Evolutionary conservation across 1,140 invertebrate species (phyloP).

Genomic region (Diorhabda sublineata): DNA sequence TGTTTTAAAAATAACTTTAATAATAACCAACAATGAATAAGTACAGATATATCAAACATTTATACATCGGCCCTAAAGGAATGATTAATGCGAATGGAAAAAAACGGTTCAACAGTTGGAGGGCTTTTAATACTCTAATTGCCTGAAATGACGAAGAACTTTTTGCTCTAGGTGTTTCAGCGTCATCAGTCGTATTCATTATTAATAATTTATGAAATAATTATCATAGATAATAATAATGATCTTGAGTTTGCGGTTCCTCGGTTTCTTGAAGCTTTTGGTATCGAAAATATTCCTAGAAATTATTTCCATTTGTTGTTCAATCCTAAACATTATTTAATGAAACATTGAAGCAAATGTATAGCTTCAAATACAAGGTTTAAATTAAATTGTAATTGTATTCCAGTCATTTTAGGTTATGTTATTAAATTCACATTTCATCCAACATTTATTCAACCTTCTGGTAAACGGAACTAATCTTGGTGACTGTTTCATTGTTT

Average conservation of each 20-base stretch:
- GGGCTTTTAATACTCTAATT: constrained; percentile 21
- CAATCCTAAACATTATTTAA: too few species aligned
- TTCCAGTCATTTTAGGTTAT: too few species aligned
- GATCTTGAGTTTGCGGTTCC: neutral
- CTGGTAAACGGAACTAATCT: too few species aligned
- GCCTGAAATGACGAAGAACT: constrained; percentile 16
- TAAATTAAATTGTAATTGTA: too few species aligned
- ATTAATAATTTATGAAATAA: constrained; percentile 17
- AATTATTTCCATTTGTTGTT: too few species aligned
- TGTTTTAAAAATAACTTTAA: neutral
- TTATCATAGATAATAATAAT: constrained; percentile 18
- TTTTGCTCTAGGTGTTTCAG: constrained; percentile 1
- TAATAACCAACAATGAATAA: neutral
- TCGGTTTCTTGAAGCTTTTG: neutral
- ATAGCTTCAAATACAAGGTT: too few species aligned
- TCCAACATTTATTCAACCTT: too few species aligned
- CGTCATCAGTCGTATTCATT: constrained; percentile 20
- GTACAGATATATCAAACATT: constrained; percentile 4
- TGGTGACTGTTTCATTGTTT: too few species aligned
- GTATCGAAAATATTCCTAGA: neutral
- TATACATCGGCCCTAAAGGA: constrained; percentile 6
- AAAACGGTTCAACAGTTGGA: constrained; percentile 12
- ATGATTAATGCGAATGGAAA: constrained; percentile 16
- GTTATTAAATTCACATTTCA: too few species aligned
- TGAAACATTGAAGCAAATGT: too few species aligned